These are phyloP conservation scores for Archips crataeganus DNA, from an alignment of 2,888 invertebrate species.

Conservation along the genomic window DNA sequence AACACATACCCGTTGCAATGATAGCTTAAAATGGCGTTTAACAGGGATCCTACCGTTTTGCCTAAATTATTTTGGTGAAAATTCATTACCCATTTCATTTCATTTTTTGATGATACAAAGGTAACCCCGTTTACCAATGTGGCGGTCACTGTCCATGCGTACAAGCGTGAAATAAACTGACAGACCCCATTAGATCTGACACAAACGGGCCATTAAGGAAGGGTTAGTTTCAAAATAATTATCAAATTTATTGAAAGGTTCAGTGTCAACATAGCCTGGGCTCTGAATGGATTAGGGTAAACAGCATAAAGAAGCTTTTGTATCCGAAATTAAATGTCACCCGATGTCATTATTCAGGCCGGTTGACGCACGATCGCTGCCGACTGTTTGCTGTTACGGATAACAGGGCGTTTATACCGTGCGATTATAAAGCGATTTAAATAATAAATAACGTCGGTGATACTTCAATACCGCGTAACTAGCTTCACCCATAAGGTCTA, in stretches of 20 bases:
- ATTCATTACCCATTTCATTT: too few relatives aligned
- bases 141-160: not conserved
- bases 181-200: not conserved
- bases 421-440: slow-evolving; percentile 46
- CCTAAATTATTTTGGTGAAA: too few relatives aligned
- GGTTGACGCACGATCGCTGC: slow-evolving; percentile 73
- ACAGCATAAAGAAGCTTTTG: slow-evolving; percentile 83
- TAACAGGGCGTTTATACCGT: slow-evolving; percentile 53
- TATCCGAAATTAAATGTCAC: slow-evolving; percentile 84
- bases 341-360: slow-evolving; percentile 81
- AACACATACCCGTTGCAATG: too few relatives aligned
- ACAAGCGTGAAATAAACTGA: not conserved
- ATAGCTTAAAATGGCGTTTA: too few relatives aligned
- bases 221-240: slow-evolving; percentile 34
- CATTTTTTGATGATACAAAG: too few relatives aligned
- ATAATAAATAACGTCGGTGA: too few relatives aligned
- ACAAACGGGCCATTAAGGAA: slow-evolving; percentile 2
- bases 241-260: slow-evolving; percentile 48
- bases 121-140: not conserved
- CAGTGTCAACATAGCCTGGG: slow-evolving; percentile 48
- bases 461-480: too few relatives aligned
- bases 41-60: too few relatives aligned
- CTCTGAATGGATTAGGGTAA: slow-evolving; percentile 74
- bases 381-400: slow-evolving; percentile 59
- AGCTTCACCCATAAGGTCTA: too few relatives aligned